Evolutionary conservation across 2,113 vertebrate genomes (phyloP).

Genomic region (Pterocles gutturalis): DNA sequence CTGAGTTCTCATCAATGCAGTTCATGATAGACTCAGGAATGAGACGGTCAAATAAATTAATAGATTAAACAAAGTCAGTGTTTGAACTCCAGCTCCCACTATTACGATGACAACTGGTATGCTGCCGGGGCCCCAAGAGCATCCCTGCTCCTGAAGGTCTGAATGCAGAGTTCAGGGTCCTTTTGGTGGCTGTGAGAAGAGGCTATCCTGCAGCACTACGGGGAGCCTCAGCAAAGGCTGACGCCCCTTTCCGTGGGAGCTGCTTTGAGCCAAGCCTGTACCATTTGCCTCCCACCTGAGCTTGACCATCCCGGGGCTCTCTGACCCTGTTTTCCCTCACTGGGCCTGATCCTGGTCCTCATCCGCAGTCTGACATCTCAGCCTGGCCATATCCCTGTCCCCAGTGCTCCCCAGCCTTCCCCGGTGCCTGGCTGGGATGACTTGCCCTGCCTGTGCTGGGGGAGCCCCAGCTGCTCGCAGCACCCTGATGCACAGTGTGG

Average conservation of each 20-base stretch:
- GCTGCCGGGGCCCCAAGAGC: background rate
- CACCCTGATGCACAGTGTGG: too few relatives aligned
- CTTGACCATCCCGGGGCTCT: background rate
- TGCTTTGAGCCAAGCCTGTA: background rate
- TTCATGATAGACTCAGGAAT: background rate
- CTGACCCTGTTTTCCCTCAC: background rate
- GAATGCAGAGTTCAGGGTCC: background rate
- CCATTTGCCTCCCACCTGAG: background rate
- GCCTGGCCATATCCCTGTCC: background rate
- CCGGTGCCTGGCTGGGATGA: background rate
- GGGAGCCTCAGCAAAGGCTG: background rate
- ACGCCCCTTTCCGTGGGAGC: accelerated
- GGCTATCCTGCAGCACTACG: background rate
- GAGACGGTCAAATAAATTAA: background rate
- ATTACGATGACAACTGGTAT: background rate
- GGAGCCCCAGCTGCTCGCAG: background rate
- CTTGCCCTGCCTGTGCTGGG: background rate
- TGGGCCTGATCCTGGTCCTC: background rate
- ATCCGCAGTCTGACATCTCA: background rate
- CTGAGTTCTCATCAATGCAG: background rate
- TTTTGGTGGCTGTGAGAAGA: background rate
- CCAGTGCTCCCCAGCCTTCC: background rate
- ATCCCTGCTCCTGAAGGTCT: background rate
- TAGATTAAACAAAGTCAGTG: background rate
- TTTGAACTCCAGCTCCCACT: background rate